Base-by-base conservation (phyloP, 2,888 invertebrate species). In the Orthosia incerta region DNA sequence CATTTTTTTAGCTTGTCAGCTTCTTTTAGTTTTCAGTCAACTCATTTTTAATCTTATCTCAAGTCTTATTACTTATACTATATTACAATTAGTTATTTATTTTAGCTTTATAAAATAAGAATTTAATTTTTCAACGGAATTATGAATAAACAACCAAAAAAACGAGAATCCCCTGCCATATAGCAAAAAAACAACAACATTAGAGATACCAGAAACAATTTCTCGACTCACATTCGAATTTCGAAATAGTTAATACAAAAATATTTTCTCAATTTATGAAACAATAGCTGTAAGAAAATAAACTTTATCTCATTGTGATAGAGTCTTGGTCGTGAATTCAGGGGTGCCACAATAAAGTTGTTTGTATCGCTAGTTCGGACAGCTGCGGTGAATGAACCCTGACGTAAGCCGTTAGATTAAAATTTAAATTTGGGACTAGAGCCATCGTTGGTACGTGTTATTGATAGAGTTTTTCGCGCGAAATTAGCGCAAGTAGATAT, bases 391-490 rank as follows among this genome's bases (percentile, higher is more conserved):
- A 87, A 93, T 93, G 91, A 94, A 89, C 94, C 91, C 87, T 93
- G 93, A 92, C 92, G 90, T 88, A 88, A 89, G 91, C 93, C 91
- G 93, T 94, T 94, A 94, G 93, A 94, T 93, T 93, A 93, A 94
- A 94, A 94, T 94, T 95, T 93, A 93, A 94, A 94, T 94, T 95
- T 92, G 90, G 93, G 89, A 93, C 88, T 89, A 88, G 89, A 79
- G 23, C 69, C 51, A 79, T 67, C 80, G 71, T 51, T 79, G 83
- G 48, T 60, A 45, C 23, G 55, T 55, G 46, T 67, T 16, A 20
- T 13, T 50, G 4, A 31, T 23, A 11, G 48, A 57, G 20, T 60
- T 76, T 61, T 51, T 46, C 15, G 56, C 56, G 20, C 3, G 39
- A 48, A 50, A 39, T 39, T 39, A 1, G 39, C 39, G 39, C 7